Base-by-base conservation (phyloP, 2,888 invertebrate genomes). In the Odontocolon sp. region DNA sequence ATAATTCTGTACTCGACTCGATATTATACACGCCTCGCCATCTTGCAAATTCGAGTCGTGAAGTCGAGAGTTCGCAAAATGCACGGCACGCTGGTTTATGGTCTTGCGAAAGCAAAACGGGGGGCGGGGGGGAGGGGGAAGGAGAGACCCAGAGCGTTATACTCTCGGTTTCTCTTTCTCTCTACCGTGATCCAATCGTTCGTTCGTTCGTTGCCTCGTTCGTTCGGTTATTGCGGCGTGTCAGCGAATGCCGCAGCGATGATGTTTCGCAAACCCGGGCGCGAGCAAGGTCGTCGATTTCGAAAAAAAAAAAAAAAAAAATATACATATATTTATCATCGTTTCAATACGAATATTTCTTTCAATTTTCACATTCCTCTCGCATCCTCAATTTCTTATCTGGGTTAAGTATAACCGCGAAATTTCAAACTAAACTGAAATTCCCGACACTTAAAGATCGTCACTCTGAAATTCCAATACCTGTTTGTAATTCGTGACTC, bases 21-120 rank as follows among this genome's bases (percentile, higher is more conserved):
- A 50, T 9, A 23, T 40, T 57, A 8, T 2, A 9, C 23, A 56
- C 57, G 56, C 40, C 75, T 56, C 80, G 82, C 81, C 82, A 84
- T 83, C 78, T 82, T 81, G 78, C 70, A 78, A 80, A 81, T 81
- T 82, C 78, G 79, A 82, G 80, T 82, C 80, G 78, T 54, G 61
- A 79, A 79, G 81, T 79, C 74, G 31, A 23, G 50, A 63, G 56
- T 67, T 66, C 66, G 82, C 82, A 78, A 83, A 83, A 83, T 79
- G 78, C 80, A 81, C 78, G 78, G 70, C 66, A 72, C 76, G 75
- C 78, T 75, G 69, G 52, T 81, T 81, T 79, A 77, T 71, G 40
- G 57, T 78, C 75, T 84, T 81, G 78, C 80, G 77, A 82, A 81
- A 80, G 68, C 47, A 75, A 59, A 63, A 40, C 14, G 40, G 33